Percentiles rank a stretch among this genome's conserved stretches.
phyloP scores from a whole-genome alignment of 2,888 invertebrate genomes.

The Habrosyne pyritoides region DNA sequence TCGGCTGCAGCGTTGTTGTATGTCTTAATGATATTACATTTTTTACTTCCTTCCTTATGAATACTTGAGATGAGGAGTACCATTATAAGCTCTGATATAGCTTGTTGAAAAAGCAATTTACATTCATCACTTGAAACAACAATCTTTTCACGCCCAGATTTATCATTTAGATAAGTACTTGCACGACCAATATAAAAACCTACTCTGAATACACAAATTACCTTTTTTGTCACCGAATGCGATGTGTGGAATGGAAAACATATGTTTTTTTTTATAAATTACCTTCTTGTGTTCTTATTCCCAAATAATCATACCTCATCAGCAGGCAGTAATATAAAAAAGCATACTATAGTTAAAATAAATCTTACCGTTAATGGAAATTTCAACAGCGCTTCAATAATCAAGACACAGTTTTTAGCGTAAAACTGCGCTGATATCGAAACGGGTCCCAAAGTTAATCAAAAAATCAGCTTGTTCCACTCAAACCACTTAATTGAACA shows the following conservation, averaged over 20 bases:
- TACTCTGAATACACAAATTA: constrained; percentile 1
- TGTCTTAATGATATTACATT: constrained; percentile 67
- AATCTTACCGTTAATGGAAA: constrained; percentile 66
- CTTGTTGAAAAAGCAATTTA: constrained; percentile 63
- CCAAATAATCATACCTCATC: not conserved
- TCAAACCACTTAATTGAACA: constrained; percentile 58
- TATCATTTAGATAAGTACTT: constrained; percentile 11
- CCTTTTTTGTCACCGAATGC: constrained; percentile 6
- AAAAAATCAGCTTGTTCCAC: constrained; percentile 59
- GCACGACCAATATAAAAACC: constrained; percentile 18
- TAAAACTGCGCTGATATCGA: constrained; percentile 80
- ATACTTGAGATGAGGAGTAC: constrained; percentile 58
- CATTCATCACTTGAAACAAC: constrained; percentile 48
- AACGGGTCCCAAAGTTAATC: constrained; percentile 60
- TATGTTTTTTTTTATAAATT: not conserved
- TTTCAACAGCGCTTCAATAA: constrained; percentile 62
- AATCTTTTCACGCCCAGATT: constrained; percentile 3
- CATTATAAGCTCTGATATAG: constrained; percentile 53
- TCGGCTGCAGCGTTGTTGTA: constrained; percentile 35
- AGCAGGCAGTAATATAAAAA: not conserved
- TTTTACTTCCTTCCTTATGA: constrained; percentile 68
- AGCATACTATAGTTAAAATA: not conserved
- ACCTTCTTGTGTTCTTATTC: not conserved
- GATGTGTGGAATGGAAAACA: constrained; percentile 15
- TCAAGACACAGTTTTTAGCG: constrained; percentile 72